Percentiles rank a stretch among this genome's conserved stretches.
Conservation (phyloP, 2,888 invertebrate species). For the Diaprepes abbreviatus region DNA sequence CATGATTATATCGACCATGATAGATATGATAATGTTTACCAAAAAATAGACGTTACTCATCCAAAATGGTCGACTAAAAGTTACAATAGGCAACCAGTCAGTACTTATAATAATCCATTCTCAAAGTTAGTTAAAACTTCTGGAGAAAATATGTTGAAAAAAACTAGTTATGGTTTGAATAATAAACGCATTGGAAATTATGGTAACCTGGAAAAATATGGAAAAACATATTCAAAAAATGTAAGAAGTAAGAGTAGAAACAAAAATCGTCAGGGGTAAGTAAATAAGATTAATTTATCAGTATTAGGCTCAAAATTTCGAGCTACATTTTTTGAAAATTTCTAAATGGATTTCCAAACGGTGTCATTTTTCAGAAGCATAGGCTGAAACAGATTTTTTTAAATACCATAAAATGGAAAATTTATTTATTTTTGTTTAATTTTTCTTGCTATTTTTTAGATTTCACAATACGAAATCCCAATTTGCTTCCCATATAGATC, state of each 20-base stretch:
- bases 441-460: too few relatives aligned
- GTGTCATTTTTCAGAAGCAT: too few relatives aligned
- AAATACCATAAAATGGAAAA: too few relatives aligned
- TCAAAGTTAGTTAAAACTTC: neutral
- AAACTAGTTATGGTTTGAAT: neutral
- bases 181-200: neutral
- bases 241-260: neutral
- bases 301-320: too few relatives aligned
- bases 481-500: too few relatives aligned
- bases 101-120: constrained; percentile 26
- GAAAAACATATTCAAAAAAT: neutral
- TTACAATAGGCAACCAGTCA: neutral
- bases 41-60: neutral
- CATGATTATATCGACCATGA: neutral
- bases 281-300: too few relatives aligned
- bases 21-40: neutral
- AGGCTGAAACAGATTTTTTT: too few relatives aligned
- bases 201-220: neutral
- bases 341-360: too few relatives aligned
- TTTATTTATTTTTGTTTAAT: too few relatives aligned
- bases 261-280: too few relatives aligned
- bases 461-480: too few relatives aligned
- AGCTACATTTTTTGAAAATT: too few relatives aligned
- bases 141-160: neutral
- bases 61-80: neutral